Percentiles rank a stretch among this genome's conserved stretches.
phyloP scores from a whole-genome alignment of 1,140 invertebrate genomes.

The Macrotrachela quadricornifera region DNA sequence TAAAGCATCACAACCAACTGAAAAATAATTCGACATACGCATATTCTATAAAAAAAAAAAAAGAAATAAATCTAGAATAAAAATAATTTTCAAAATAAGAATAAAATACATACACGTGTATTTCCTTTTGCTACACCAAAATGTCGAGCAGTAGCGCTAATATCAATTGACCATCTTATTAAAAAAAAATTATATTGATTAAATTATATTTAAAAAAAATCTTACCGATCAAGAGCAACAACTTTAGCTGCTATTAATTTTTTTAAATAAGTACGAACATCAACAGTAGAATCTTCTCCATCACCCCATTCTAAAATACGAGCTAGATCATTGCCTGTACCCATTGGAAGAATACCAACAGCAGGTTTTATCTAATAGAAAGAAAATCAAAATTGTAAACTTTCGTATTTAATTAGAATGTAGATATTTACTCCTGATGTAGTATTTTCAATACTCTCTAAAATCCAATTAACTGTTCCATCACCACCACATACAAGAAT shows the following conservation, averaged over 20 bases:
- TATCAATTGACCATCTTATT: neutral
- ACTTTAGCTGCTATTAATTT: conserved; percentile 40
- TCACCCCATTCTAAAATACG: conserved; percentile 58
- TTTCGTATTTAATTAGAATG: conserved; percentile 2
- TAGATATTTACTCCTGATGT: conserved; percentile 36
- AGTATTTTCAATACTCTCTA: conserved; percentile 51
- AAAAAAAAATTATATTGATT: neutral
- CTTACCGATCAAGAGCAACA: conserved; percentile 50
- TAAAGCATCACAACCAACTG: conserved; percentile 73
- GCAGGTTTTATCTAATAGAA: conserved; percentile 37
- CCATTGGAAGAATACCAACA: conserved; percentile 53
- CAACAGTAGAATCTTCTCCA: conserved; percentile 35
- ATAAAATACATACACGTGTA: too few species aligned
- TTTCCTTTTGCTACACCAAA: too few species aligned
- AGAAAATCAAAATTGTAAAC: conserved; percentile 8
- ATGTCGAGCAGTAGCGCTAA: too few species aligned
- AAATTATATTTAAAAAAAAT: neutral
- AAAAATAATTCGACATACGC: conserved; percentile 70
- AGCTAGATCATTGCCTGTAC: conserved; percentile 67
- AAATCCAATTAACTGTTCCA: conserved; percentile 74
- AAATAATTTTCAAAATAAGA: too few species aligned
- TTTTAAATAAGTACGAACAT: conserved; percentile 41
- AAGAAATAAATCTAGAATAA: too few species aligned
- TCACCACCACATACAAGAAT: conserved; percentile 71
- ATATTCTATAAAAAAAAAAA: too few species aligned